phyloP scores from a whole-genome alignment of 1,140 invertebrate species.

The Drosophila tsacasi region DNA sequence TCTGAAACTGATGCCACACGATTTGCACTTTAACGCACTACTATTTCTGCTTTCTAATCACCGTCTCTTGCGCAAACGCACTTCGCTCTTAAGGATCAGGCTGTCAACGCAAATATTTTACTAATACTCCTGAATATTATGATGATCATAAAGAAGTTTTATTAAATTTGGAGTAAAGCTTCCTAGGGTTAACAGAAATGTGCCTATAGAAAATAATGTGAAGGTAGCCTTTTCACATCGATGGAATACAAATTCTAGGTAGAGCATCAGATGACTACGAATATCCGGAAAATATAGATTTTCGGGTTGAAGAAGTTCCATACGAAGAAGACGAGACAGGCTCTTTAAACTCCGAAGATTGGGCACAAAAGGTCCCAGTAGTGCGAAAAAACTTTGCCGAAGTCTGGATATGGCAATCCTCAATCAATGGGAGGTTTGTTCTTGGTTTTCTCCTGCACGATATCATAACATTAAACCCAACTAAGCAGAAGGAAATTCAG shows the following conservation, averaged over 20 bases:
- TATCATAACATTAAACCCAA: not conserved
- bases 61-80: conserved; percentile 1
- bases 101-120: conserved; percentile 14
- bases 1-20: conserved; percentile 9
- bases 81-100: not conserved
- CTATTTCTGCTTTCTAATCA: conserved; percentile 28
- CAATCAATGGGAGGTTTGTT: conserved; percentile 20
- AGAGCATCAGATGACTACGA: conserved; percentile 6
- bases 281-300: not conserved
- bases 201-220: not conserved
- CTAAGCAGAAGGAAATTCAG: not conserved
- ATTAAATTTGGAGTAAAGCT: not conserved
- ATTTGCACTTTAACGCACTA: conserved; percentile 13
- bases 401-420: conserved; percentile 27
- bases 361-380: not conserved
- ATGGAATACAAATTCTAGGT: conserved; percentile 1
- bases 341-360: not conserved
- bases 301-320: not conserved
- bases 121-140: conserved; percentile 3
- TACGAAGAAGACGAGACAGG: not conserved
- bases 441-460: conserved; percentile 1
- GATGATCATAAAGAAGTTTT: too few relatives aligned
- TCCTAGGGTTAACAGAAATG: not conserved
- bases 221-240: not conserved
- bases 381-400: conserved; percentile 23